Evolutionary conservation across 2,113 vertebrate species (phyloP), one percentile per base, ranked within the genome.

Genomic region (Canis aureus): DNA sequence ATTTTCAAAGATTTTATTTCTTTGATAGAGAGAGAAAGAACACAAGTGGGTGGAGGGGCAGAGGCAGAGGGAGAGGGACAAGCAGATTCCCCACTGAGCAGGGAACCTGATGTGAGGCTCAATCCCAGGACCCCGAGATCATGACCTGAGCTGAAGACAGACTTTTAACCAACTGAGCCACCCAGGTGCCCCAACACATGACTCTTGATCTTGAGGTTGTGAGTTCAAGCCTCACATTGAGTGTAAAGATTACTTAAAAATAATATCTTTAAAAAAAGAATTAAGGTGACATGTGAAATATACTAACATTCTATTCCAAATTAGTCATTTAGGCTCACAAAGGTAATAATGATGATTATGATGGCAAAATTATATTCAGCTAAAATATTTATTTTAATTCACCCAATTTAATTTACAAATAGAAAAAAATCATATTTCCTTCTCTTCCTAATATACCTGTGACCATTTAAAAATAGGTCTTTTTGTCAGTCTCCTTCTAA

Each of bases 341-440:
- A 98, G 96, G 98, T 98, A 95, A 98, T 98, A 91, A 98, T 98
- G 97, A 98, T 97, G 80, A 98, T 98, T 98, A 98, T 32, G 96
- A 98, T 97, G 93, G 97, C 96, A 98, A 97, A 98, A 98, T 98
- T 98, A 98, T 98, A 98, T 98, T 98, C 97, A 98, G 96, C 85
- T 97, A 96, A 98, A 98, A 88, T 94, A 93, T 15, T 43, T n/a
- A 98, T 98, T 97, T 98, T 97, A 98, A 98, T 98, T 98, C 93
- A 97, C 97, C 81, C 81, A 98, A 98, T 98, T 98, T 98, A 96
- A 95, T 98, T 97, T 97, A 97, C 96, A 98, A 98, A 98, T 98
- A 98, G 95, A 97, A 79, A 98, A 98, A 69, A 76, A 59, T 97
- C 96, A 96, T 96, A 97, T 98, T 98, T 98, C 89, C 97, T 97